Evolutionary conservation across 2,888 invertebrate genomes (phyloP), one percentile per base, ranked within the genome.

Genomic region (Allolobophora icterica): DNA sequence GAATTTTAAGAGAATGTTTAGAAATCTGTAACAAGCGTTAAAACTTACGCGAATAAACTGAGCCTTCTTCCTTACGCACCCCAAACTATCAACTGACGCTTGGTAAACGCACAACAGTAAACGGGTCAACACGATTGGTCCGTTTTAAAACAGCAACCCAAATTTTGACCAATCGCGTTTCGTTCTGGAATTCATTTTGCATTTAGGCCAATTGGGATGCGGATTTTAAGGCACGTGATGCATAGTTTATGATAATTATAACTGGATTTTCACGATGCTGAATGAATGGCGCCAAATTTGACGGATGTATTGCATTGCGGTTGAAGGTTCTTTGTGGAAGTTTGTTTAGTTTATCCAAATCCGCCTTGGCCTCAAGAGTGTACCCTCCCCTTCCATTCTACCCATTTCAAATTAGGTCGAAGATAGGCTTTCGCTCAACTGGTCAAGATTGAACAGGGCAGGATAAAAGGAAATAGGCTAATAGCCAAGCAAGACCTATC

Each of bases 11-110:
- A n/a, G n/a, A 71, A 71, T n/a, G 30, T 30, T 17, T 71, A 17
- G 15, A n/a, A 71, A 71, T 71, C n/a, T 71, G 71, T 71, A 71
- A n/a, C 71, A 71, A 71, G 11, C n/a, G 8, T n/a, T 71, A n/a
- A 17, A 8, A 71, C 71, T 71, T 71, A 71, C 71, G 71, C 71
- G 30, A 71, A 71, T 71, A 71, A 71, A 71, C n/a, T 71, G 71
- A 71, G 6, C 17, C 71, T 71, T 71, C 71, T 71, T 71, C 71
- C 30, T n/a, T n/a, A 71, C 71, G n/a, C 71, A n/a, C 71, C 71
- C 71, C 71, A n/a, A 71, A n/a, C 71, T 71, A 71, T 71, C 71
- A 71, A 71, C 71, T 71, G 71, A 71, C 71, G 71, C 71, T 71
- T 71, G 71, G 30, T 71, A 71, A 71, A 71, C 71, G 71, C 6